Percentiles rank a stretch among this genome's conserved stretches.
These are phyloP conservation scores for Axis porcinus DNA, from an alignment of 2,113 vertebrate species.

Conservation along the genomic window DNA sequence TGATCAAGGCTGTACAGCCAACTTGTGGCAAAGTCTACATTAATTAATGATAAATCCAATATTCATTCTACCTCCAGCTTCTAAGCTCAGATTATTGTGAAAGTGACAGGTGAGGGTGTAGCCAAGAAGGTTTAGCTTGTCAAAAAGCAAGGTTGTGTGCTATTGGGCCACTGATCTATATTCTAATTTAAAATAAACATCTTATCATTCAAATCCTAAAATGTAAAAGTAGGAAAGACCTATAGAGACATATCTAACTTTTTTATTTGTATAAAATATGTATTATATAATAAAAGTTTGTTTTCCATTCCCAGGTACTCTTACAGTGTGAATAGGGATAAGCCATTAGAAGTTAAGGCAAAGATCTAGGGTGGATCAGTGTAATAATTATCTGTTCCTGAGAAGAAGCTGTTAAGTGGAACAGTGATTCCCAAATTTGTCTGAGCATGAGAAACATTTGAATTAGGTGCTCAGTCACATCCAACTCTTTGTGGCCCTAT, in stretches of 20 bases:
- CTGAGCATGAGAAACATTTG: neutral
- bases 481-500: neutral
- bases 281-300: neutral
- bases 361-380: neutral
- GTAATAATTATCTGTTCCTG: neutral
- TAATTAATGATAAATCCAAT: neutral
- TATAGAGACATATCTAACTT: neutral
- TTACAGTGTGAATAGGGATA: neutral
- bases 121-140: neutral
- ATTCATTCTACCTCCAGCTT: neutral
- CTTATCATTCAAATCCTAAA: conserved; percentile 7
- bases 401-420: neutral
- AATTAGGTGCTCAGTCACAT: neutral
- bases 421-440: neutral
- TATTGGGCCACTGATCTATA: neutral
- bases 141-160: neutral
- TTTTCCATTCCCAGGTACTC: neutral
- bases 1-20: neutral
- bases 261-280: neutral
- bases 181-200: neutral
- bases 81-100: neutral
- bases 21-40: neutral
- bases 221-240: neutral
- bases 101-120: neutral
- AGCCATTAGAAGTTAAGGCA: neutral